Evolutionary conservation across 1,140 invertebrate genomes (phyloP), one percentile per base, ranked within the genome.

Genomic region (Anagrus nilaparvatae): DNA sequence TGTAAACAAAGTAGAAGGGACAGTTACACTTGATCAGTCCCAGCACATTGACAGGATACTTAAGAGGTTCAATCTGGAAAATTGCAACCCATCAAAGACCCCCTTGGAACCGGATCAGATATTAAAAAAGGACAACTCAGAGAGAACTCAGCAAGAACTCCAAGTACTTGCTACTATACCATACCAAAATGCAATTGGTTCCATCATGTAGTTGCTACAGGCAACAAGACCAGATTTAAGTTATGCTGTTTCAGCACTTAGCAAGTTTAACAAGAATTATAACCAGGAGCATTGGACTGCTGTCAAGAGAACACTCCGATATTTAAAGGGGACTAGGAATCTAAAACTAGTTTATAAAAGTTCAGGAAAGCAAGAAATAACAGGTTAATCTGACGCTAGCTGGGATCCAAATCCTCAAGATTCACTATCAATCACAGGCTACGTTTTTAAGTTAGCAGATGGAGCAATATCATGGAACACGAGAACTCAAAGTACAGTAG

Each of bases 191-290:
- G 18, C 56, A n/a, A n/a, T n/a, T n/a, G n/a, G n/a, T n/a, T n/a
- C n/a, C n/a, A n/a, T n/a, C n/a, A n/a, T n/a, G n/a, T 8, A 69
- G 52, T 43, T 67, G 6, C 40, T 61, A 10, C 50, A 58, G 5
- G 31, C 49, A 2, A 67, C 67, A 7, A 46, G 70, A 32, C 68
- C 67, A 23, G 67, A 72, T 50, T 61, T 72, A 30, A 38, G 60
- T 7, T 70, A 56, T 50, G 47, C 60, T 17, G 62, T 71, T n/a
- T 39, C 10, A n/a, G n/a, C n/a, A n/a, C n/a, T n/a, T n/a, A 29
- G 27, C 28, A 18, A 21, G 12, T 39, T 39, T 19, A 39, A 18
- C 10, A 13, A 31, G 10, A 21, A 19, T 5, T 20, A 17, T 4
- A 29, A 29, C 3, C 12, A 23, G 13, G 20, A 18, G 7, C 39